Percentiles rank a stretch among this genome's conserved stretches.
Conservation (phyloP, 2,797 vertebrate species). For the Masticophis lateralis region DNA sequence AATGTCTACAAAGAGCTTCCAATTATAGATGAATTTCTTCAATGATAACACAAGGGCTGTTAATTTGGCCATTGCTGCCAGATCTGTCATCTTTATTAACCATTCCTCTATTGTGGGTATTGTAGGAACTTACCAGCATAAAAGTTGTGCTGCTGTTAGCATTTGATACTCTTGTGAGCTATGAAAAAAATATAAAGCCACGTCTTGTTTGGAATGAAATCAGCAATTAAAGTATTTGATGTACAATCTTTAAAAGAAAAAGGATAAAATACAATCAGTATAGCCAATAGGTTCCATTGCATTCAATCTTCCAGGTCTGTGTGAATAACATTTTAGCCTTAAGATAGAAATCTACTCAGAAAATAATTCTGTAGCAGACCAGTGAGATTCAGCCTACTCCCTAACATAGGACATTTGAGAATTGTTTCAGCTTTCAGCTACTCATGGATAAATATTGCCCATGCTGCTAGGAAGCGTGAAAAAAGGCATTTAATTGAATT, state of each 20-base stretch:
- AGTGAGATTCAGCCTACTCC: background rate
- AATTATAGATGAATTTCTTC: background rate
- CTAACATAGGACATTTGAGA: background rate
- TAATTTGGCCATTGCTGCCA: background rate
- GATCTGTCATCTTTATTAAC: background rate
- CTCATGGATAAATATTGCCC: background rate
- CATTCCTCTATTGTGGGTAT: background rate
- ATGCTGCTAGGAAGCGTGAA: slow-evolving; percentile 50
- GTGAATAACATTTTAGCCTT: background rate
- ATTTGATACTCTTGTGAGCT: background rate
- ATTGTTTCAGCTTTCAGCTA: background rate
- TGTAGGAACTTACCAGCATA: background rate
- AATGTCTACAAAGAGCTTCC: background rate
- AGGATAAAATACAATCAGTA: background rate
- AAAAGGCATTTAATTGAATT: slow-evolving; percentile 55
- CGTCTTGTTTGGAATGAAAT: background rate
- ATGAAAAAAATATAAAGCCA: background rate
- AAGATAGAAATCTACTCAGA: background rate
- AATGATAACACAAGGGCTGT: background rate
- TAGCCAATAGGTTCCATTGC: background rate
- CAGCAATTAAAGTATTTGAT: background rate
- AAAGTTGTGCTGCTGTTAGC: background rate
- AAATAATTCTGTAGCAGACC: background rate
- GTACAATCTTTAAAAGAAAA: background rate
- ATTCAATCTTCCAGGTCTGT: background rate